phyloP scores from a whole-genome alignment of 1,140 invertebrate genomes.

The Cydia fagiglandana region DNA sequence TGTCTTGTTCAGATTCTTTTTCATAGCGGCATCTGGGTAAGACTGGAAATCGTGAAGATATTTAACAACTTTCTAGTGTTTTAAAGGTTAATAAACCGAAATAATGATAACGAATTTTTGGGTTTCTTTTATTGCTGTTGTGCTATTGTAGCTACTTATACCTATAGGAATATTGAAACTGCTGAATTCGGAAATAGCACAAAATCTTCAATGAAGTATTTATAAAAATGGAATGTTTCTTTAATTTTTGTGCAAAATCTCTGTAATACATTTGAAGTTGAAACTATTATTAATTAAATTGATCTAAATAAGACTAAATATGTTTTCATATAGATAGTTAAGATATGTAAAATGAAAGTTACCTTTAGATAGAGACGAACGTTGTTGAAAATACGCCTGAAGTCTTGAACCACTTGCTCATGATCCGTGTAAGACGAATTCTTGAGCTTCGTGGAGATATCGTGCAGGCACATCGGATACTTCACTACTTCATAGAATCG shows the following conservation, averaged over 20 bases:
- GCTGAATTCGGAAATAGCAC: no score
- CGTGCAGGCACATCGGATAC: conserved; percentile 73
- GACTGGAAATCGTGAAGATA: conserved; percentile 49
- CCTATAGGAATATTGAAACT: no score
- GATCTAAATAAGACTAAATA: no score
- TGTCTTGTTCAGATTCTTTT: conserved; percentile 69
- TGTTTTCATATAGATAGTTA: not conserved
- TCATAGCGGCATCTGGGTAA: conserved; percentile 70
- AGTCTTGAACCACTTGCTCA: conserved; percentile 75
- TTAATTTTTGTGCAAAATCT: no score
- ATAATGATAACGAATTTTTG: not conserved
- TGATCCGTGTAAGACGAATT: conserved; percentile 69
- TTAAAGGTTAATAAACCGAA: not conserved
- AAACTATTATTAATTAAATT: not conserved
- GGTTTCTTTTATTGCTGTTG: not conserved
- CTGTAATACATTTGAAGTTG: no score
- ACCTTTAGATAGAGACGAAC: conserved; percentile 75
- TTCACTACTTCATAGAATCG: conserved; percentile 76
- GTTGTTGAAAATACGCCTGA: conserved; percentile 74
- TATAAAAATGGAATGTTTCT: no score
- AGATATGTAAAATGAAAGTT: conserved; percentile 13
- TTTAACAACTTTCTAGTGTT: not conserved
- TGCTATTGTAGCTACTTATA: no score
- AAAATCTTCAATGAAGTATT: no score
- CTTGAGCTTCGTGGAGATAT: conserved; percentile 71